Percentiles rank a stretch among this genome's conserved stretches.
phyloP scores from a whole-genome alignment of 2,888 invertebrate species.

The Pterostichus niger region DNA sequence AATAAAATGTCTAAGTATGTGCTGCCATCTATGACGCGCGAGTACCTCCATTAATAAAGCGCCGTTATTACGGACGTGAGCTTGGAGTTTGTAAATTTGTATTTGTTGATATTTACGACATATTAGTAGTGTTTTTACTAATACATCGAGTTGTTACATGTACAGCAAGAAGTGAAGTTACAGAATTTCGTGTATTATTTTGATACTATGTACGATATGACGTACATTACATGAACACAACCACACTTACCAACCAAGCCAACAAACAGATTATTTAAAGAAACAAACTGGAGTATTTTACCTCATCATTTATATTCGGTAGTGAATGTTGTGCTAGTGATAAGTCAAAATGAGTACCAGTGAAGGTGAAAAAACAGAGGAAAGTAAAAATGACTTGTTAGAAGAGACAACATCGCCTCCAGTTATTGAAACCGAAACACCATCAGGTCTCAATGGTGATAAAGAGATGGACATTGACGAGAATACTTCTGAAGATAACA shows the following conservation, averaged over 20 bases:
- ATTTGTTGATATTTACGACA: slow-evolving; percentile 56
- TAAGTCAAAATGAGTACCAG: slow-evolving; percentile 56
- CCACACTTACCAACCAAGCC: slow-evolving; percentile 67
- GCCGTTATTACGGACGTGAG: slow-evolving; percentile 63
- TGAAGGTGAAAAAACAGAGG: slow-evolving; percentile 51
- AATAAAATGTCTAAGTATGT: slow-evolving; percentile 36
- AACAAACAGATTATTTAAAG: slow-evolving; percentile 59
- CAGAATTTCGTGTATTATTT: slow-evolving; percentile 23
- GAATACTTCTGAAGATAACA: slow-evolving; percentile 24
- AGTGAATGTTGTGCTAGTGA: slow-evolving; percentile 61
- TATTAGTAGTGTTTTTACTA: slow-evolving; percentile 42
- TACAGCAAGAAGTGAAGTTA: slow-evolving; percentile 21
- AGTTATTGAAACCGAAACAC: slow-evolving; percentile 41
- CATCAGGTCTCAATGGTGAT: slow-evolving; percentile 58
- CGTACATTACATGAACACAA: slow-evolving; percentile 70
- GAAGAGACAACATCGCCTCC: slow-evolving; percentile 48
- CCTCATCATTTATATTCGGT: slow-evolving; percentile 3
- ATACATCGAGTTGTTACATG: slow-evolving; percentile 13
- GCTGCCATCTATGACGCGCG: slow-evolving; percentile 69
- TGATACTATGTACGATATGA: slow-evolving; percentile 67
- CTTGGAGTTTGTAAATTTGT: slow-evolving; percentile 43
- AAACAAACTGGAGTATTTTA: slow-evolving; percentile 37
- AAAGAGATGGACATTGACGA: slow-evolving; percentile 60
- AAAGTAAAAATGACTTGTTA: slow-evolving; percentile 42
- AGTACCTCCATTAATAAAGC: slow-evolving; percentile 65